Conservation (phyloP, 2,113 vertebrate genomes). For the Syrmaticus mikado region DNA sequence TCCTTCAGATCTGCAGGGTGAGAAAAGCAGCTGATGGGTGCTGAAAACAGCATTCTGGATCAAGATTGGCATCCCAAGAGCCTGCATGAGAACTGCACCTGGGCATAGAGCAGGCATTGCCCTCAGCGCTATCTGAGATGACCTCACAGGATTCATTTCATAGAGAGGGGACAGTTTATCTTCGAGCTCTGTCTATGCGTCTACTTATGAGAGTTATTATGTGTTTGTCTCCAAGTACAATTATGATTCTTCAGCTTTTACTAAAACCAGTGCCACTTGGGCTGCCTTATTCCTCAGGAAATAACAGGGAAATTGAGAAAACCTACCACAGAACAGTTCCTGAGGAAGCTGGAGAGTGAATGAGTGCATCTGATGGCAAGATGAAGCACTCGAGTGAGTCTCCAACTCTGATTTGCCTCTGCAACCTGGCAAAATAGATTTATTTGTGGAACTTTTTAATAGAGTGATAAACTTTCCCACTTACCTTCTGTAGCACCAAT, state of each 20-base stretch:
- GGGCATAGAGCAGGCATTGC: not conserved
- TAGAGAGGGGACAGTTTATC: not conserved
- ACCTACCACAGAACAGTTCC: not conserved
- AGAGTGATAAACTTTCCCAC: constrained; percentile 14
- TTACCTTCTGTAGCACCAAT: constrained; percentile 78
- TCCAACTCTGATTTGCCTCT: not conserved
- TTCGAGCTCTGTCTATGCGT: not conserved
- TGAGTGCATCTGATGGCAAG: not conserved
- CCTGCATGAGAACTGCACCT: not conserved
- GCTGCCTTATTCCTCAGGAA: not conserved
- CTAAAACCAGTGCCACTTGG: not conserved
- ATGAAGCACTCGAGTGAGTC: not conserved
- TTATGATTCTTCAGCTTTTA: not conserved
- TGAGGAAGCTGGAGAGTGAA: not conserved
- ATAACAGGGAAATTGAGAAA: not conserved
- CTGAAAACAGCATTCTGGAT: not conserved
- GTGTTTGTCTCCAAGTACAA: not conserved
- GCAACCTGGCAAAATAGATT: not conserved
- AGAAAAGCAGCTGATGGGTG: not conserved
- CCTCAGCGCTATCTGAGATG: not conserved
- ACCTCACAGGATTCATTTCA: not conserved
- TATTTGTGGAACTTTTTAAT: constrained; percentile 9
- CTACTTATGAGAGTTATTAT: not conserved
- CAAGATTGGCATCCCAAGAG: not conserved
- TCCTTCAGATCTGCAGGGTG: not conserved